Conservation (phyloP, 1,140 invertebrate genomes). For the Drosophila oshimai region DNA sequence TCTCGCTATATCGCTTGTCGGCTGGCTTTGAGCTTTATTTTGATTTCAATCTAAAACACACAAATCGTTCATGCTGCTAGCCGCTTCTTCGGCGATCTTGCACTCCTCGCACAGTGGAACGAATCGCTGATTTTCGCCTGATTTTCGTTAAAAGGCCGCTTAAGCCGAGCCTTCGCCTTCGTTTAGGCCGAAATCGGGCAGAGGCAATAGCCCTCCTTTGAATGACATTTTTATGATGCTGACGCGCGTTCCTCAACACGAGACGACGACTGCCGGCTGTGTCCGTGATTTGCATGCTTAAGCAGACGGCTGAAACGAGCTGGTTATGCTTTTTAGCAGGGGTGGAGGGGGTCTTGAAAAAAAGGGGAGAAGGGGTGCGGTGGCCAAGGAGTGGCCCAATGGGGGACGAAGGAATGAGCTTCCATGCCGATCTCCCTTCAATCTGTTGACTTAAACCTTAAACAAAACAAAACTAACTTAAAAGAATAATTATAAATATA, state of each 20-base stretch:
- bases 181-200: too few relatives aligned
- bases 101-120: conserved; percentile 48
- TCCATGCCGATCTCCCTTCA: too few relatives aligned
- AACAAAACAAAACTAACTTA: too few relatives aligned
- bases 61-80: conserved; percentile 77
- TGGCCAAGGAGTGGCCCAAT: too few relatives aligned
- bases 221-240: conserved; percentile 81
- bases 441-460: neutral
- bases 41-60: conserved; percentile 82
- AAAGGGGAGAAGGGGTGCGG: neutral
- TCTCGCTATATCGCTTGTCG: conserved; percentile 42
- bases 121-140: conserved; percentile 4
- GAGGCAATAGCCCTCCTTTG: conserved; percentile 11
- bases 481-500: too few relatives aligned
- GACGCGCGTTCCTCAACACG: conserved; percentile 76
- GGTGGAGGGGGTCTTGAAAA: neutral
- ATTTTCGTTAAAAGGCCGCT: neutral
- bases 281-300: conserved; percentile 74
- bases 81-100: neutral
- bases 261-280: conserved; percentile 27
- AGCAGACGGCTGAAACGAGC: conserved; percentile 41
- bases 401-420: too few relatives aligned
- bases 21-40: conserved; percentile 73
- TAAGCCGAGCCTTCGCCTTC: neutral
- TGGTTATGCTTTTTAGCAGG: conserved; percentile 5